phyloP scores from a whole-genome alignment of 2,113 vertebrate species.

The Prietella phreatophila region DNA sequence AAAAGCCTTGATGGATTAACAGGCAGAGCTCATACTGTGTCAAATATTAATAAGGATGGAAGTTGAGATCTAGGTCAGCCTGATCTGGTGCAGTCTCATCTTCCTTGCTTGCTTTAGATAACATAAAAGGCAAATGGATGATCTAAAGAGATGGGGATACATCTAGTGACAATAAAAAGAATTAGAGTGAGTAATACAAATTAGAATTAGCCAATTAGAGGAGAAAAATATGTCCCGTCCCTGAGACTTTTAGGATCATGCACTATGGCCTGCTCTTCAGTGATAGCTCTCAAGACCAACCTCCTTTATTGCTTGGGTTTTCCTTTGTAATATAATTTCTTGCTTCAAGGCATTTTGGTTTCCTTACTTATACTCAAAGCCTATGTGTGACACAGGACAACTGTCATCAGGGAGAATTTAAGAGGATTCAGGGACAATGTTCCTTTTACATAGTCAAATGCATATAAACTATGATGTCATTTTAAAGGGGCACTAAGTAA shows the following conservation, averaged over 20 bases:
- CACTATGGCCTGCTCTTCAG: not conserved
- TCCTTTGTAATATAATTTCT: not conserved
- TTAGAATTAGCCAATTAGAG: not conserved
- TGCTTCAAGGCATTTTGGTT: not conserved
- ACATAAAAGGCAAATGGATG: not conserved
- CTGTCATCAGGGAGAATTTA: no score
- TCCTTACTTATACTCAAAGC: not conserved
- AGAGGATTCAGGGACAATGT: no score
- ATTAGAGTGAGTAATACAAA: not conserved
- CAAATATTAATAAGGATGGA: no score
- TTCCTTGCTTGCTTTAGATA: not conserved
- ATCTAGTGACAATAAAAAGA: not conserved
- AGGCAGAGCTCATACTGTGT: no score
- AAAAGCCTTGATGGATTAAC: no score
- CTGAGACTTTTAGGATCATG: not conserved
- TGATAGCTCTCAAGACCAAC: not conserved
- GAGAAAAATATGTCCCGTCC: no score
- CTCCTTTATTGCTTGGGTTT: not conserved
- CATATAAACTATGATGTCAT: no score
- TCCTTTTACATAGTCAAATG: no score
- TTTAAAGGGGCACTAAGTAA: no score
- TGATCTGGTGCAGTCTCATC: no score
- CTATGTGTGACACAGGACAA: not conserved
- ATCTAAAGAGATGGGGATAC: not conserved
- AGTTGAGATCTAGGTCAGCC: no score